Conservation (phyloP, 2,888 invertebrate species). For the Temnothorax ravouxi region DNA sequence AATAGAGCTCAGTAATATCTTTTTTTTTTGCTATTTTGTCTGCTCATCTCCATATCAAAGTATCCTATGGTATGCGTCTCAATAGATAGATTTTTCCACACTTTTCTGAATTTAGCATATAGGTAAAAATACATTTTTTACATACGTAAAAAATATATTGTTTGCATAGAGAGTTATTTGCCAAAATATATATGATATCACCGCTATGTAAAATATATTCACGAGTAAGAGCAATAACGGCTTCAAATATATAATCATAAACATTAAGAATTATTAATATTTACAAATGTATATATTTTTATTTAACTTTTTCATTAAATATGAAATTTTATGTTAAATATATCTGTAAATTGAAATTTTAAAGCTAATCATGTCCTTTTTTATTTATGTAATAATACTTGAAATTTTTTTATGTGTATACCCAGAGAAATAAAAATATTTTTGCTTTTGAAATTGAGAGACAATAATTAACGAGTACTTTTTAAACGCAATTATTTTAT, state of each 20-base stretch:
- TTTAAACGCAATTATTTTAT: not conserved
- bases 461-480: not conserved
- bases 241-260: not conserved
- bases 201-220: not conserved
- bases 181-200: not conserved
- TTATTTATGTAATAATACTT: not conserved
- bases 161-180: not conserved
- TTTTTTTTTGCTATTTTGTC: not conserved
- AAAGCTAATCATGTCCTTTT: not conserved
- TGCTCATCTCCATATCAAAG: slow-evolving; percentile 13
- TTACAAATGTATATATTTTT: not conserved
- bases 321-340: not conserved
- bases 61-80: not conserved
- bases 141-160: not conserved
- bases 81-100: not conserved
- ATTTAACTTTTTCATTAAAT: not conserved
- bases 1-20: not conserved
- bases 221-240: not conserved
- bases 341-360: not conserved
- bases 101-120: not conserved
- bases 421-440: not conserved
- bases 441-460: not conserved
- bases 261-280: not conserved
- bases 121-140: too few relatives aligned
- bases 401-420: too few relatives aligned